phyloP scores from a whole-genome alignment of 2,113 vertebrate genomes.

The Phalacrocorax carbo region DNA sequence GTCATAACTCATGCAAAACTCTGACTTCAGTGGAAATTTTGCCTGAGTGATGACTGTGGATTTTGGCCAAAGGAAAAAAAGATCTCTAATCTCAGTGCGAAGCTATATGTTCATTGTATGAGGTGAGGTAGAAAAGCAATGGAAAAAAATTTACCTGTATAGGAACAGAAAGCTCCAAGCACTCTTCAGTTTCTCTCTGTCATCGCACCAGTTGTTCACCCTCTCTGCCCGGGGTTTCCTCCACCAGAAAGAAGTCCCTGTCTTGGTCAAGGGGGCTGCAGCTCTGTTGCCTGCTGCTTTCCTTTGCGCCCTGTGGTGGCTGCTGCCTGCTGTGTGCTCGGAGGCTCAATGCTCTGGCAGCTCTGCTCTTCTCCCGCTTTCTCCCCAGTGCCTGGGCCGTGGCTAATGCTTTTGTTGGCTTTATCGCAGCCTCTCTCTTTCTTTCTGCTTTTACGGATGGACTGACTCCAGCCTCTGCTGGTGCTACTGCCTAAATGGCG shows the following conservation, averaged over 20 bases:
- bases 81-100: neutral
- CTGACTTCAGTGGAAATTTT: neutral
- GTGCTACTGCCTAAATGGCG: slow-evolving; percentile 58
- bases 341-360: neutral
- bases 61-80: neutral
- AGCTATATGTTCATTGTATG: neutral
- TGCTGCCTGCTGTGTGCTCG: neutral
- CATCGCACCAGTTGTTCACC: slow-evolving; percentile 23
- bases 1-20: neutral
- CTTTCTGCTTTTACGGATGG: neutral
- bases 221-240: neutral
- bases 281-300: neutral
- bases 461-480: slow-evolving; percentile 6
- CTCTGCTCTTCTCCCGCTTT: neutral
- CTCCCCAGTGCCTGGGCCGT: neutral
- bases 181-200: slow-evolving; percentile 54
- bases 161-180: neutral
- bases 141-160: slow-evolving; percentile 38
- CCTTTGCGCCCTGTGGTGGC: neutral
- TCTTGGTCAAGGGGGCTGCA: fast-evolving
- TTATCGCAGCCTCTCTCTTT: neutral
- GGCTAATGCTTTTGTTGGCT: neutral
- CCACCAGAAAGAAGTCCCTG: neutral
- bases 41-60: neutral
- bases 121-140: neutral